phyloP scores from a whole-genome alignment of 2,797 vertebrate species.

The Eleutherodactylus coqui region DNA sequence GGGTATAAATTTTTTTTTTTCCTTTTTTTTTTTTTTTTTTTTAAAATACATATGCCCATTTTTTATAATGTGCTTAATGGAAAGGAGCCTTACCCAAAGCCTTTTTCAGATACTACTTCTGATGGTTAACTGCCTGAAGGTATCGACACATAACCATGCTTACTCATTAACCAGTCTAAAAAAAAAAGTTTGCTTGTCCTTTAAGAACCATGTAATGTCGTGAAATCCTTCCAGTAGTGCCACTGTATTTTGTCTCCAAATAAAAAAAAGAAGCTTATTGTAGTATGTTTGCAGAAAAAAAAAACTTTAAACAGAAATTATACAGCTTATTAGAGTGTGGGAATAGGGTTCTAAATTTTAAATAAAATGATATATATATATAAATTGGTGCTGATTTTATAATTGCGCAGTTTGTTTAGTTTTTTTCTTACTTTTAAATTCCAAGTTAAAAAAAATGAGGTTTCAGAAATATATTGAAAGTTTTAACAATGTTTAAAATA shows the following conservation, averaged over 20 bases:
- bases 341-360: slow-evolving; percentile 99
- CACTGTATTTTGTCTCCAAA: slow-evolving; percentile 96
- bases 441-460: slow-evolving; percentile 88
- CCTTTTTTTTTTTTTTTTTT: slow-evolving; percentile 23
- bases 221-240: slow-evolving; percentile 91
- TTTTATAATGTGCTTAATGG: neutral
- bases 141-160: slow-evolving; percentile 77
- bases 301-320: slow-evolving; percentile 87
- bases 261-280: slow-evolving; percentile 86
- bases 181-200: slow-evolving; percentile 88
- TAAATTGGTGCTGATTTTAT: slow-evolving; percentile 99
- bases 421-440: slow-evolving; percentile 94
- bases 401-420: slow-evolving; percentile 97
- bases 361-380: slow-evolving; percentile 99
- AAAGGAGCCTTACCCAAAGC: slow-evolving; percentile 38
- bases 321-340: slow-evolving; percentile 98
- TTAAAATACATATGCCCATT: neutral
- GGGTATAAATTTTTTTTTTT: too few relatives aligned
- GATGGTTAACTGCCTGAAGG: slow-evolving; percentile 74
- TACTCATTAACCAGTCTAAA: slow-evolving; percentile 79
- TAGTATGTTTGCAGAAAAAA: slow-evolving; percentile 91
- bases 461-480: slow-evolving; percentile 97
- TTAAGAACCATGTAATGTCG: slow-evolving; percentile 85
- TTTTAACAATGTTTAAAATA: slow-evolving; percentile 91
- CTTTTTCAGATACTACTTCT: slow-evolving; percentile 75